Evolutionary conservation across 2,888 invertebrate species (phyloP).

Genomic region (Acleris literana): DNA sequence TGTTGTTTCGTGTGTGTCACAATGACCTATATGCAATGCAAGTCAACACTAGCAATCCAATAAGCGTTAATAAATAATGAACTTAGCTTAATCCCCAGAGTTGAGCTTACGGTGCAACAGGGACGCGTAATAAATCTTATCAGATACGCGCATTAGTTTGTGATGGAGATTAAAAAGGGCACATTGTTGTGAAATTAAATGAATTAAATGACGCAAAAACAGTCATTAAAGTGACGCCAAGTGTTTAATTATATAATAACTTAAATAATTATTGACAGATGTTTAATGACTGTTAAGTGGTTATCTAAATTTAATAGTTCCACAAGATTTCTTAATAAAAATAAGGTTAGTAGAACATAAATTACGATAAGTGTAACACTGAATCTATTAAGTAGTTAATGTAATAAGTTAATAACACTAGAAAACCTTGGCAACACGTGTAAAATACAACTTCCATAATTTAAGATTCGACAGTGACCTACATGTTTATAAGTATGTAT

Average conservation of each 20-base stretch:
- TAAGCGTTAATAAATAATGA: slow-evolving; percentile 33
- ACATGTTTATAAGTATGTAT: slow-evolving; percentile 6
- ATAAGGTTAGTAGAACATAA: slow-evolving; percentile 29
- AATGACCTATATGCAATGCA: neutral
- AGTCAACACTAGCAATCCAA: slow-evolving; percentile 26
- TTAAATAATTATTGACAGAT: slow-evolving; percentile 25
- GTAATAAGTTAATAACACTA: slow-evolving; percentile 25
- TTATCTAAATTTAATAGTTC: slow-evolving; percentile 25
- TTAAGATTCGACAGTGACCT: slow-evolving; percentile 29
- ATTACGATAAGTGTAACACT: slow-evolving; percentile 28
- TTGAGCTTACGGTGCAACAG: slow-evolving; percentile 12
- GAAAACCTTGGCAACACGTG: slow-evolving; percentile 15
- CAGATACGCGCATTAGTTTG: slow-evolving; percentile 24
- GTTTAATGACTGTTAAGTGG: slow-evolving; percentile 25
- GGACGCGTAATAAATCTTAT: slow-evolving; percentile 24
- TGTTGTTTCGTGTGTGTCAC: slow-evolving; percentile 10
- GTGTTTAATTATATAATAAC: neutral
- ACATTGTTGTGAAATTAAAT: slow-evolving; percentile 6
- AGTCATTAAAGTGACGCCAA: neutral
- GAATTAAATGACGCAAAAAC: slow-evolving; percentile 7
- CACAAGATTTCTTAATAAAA: slow-evolving; percentile 26
- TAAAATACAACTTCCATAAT: slow-evolving; percentile 6
- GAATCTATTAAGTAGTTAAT: slow-evolving; percentile 26
- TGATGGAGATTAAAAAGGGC: slow-evolving; percentile 21
- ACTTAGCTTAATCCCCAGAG: slow-evolving; percentile 25